A percentile compares a stretch with the other conserved stretches of the same genome.
Evolutionary conservation across 1,140 invertebrate species (phyloP).

Genomic region (Pararge aegeria): DNA sequence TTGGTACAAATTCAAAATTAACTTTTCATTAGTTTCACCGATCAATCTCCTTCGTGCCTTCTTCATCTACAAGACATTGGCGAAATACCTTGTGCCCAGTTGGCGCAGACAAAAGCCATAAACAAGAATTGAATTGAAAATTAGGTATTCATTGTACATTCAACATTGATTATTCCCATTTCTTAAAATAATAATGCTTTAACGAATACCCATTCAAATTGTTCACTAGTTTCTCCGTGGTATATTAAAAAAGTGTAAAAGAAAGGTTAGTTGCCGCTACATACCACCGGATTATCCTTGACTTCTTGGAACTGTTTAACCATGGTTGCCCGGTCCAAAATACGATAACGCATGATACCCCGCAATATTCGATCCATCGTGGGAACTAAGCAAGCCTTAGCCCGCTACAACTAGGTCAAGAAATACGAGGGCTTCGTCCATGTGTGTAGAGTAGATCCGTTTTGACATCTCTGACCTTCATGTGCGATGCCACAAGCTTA

Average conservation of each 20-base stretch:
- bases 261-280: conserved; percentile 49
- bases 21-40: no score
- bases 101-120: no score
- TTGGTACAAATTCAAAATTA: no score
- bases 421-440: conserved; percentile 32
- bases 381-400: conserved; percentile 20
- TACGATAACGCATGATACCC: conserved; percentile 93
- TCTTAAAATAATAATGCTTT: no score
- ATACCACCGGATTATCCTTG: conserved; percentile 91
- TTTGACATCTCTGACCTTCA: conserved; percentile 74
- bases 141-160: no score
- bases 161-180: no score
- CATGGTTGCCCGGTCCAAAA: conserved; percentile 90
- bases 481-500: conserved; percentile 50
- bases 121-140: no score
- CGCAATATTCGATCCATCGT: conserved; percentile 91
- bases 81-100: no score
- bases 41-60: no score
- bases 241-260: neutral
- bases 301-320: conserved; percentile 94
- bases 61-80: no score
- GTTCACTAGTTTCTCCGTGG: no score
- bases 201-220: no score
- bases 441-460: conserved; percentile 36
- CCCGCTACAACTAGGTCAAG: conserved; percentile 17